Percentiles rank a stretch among this genome's conserved stretches.
These are phyloP conservation scores for Acleris cristana DNA, from an alignment of 2,888 invertebrate genomes.

Conservation along the genomic window DNA sequence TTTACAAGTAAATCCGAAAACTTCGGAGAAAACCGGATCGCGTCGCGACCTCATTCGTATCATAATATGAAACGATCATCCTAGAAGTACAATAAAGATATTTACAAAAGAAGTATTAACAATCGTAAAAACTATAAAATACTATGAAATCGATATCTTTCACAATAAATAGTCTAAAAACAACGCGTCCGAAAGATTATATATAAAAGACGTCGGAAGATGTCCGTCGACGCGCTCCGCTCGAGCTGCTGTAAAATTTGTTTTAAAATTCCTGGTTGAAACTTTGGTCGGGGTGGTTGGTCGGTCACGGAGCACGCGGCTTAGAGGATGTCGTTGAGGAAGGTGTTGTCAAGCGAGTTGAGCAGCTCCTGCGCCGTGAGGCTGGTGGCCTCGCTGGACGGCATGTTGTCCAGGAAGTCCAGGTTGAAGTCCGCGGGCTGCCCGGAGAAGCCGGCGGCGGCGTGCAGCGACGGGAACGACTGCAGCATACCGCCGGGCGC, in stretches of 20 bases:
- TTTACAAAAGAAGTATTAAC: slow-evolving; percentile 78
- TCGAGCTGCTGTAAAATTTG: slow-evolving; percentile 48
- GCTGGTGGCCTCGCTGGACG: slow-evolving; percentile 88
- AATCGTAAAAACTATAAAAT: slow-evolving; percentile 75
- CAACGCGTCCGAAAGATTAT: slow-evolving; percentile 67
- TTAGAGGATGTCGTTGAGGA: slow-evolving; percentile 86
- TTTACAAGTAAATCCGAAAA: slow-evolving; percentile 47
- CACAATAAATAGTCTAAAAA: slow-evolving; percentile 79
- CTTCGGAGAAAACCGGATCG: not conserved
- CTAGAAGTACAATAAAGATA: slow-evolving; percentile 66
- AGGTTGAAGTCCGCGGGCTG: slow-evolving; percentile 89
- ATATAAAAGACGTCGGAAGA: slow-evolving; percentile 60
- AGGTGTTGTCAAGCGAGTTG: slow-evolving; percentile 92
- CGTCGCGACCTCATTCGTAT: slow-evolving; percentile 43
- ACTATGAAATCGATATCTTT: slow-evolving; percentile 72
- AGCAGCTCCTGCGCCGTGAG: slow-evolving; percentile 92
- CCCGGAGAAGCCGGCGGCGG: slow-evolving; percentile 75
- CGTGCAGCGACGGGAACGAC: slow-evolving; percentile 66
- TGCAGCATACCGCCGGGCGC: slow-evolving; percentile 37
- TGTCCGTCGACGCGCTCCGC: slow-evolving; percentile 41
- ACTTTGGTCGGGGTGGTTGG: slow-evolving; percentile 72
- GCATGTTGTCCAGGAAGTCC: slow-evolving; percentile 93
- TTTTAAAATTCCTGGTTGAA: slow-evolving; percentile 68
- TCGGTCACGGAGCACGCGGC: slow-evolving; percentile 56
- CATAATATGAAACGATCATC: slow-evolving; percentile 61